Percentiles rank a stretch among this genome's conserved stretches.
phyloP scores from a whole-genome alignment of 2,797 vertebrate genomes.

The Apodemus agrarius region DNA sequence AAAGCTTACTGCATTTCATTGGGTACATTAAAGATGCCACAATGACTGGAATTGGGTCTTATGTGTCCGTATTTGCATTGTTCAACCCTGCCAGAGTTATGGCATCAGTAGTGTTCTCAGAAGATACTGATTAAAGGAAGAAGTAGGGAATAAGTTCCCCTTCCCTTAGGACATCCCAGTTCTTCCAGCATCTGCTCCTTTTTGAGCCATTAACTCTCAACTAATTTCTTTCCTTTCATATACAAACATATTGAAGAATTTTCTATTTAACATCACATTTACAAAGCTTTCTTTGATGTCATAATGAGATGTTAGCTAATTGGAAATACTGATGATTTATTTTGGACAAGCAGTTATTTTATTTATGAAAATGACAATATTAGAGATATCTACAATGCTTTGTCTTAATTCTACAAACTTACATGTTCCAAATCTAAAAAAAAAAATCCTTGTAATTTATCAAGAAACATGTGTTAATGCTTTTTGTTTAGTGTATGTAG shows the following conservation, averaged over 20 bases:
- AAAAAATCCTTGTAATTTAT: background rate
- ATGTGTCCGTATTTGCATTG: background rate
- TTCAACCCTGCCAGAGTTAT: background rate
- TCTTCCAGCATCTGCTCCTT: constrained; percentile 3
- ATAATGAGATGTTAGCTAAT: constrained; percentile 26
- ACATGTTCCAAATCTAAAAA: constrained; percentile 38
- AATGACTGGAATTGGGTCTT: background rate
- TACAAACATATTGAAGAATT: background rate
- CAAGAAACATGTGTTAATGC: background rate
- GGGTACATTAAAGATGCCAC: background rate
- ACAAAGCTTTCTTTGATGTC: constrained; percentile 1
- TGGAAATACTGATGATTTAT: constrained; percentile 12
- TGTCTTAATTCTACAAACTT: constrained; percentile 28
- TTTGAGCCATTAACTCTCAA: constrained; percentile 8
- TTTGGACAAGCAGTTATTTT: constrained; percentile 6
- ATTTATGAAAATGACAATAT: constrained; percentile 15
- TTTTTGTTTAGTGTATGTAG: background rate
- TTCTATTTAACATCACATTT: background rate
- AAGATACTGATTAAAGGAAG: background rate
- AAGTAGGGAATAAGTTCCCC: background rate
- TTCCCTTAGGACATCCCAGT: background rate
- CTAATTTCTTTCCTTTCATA: constrained; percentile 16
- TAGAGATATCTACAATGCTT: background rate
- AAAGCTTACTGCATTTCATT: constrained; percentile 1
- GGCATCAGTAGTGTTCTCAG: background rate